Conservation (phyloP, 2,888 invertebrate genomes). For the Andrena fulva region DNA sequence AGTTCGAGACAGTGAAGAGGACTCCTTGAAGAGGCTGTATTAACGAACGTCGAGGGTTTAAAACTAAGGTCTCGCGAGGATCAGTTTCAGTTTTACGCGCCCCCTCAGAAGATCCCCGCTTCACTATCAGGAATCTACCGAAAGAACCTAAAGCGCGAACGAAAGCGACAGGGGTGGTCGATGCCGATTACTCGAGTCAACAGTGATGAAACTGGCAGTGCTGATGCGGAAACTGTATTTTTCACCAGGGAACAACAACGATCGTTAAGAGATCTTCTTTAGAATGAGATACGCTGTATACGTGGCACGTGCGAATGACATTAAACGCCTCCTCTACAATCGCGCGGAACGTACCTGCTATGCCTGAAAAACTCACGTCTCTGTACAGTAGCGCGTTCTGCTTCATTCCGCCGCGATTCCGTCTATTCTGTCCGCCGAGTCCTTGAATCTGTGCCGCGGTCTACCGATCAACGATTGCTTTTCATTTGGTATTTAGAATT, state of each 20-base stretch:
- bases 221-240: slow-evolving; percentile 58
- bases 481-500: slow-evolving; percentile 6
- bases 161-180: slow-evolving; percentile 30
- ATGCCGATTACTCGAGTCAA: slow-evolving; percentile 31
- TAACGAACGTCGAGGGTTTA: background rate
- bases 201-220: slow-evolving; percentile 66
- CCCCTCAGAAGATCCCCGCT: too few relatives aligned
- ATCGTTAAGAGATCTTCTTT: slow-evolving; percentile 48
- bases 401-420: slow-evolving; percentile 19
- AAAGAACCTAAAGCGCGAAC: slow-evolving; percentile 15
- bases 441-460: background rate
- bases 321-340: slow-evolving; percentile 8
- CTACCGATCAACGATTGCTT: background rate
- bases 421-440: background rate
- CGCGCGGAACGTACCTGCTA: background rate
- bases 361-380: slow-evolving; percentile 14
- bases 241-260: slow-evolving; percentile 60
- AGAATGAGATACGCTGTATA: slow-evolving; percentile 61
- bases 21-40: background rate
- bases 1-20: background rate
- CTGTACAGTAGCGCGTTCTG: slow-evolving; percentile 37
- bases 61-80: too few relatives aligned
- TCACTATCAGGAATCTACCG: background rate
- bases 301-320: slow-evolving; percentile 60
- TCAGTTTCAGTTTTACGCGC: too few relatives aligned